phyloP scores from a whole-genome alignment of 2,113 vertebrate species.

The Chauna torquata region DNA sequence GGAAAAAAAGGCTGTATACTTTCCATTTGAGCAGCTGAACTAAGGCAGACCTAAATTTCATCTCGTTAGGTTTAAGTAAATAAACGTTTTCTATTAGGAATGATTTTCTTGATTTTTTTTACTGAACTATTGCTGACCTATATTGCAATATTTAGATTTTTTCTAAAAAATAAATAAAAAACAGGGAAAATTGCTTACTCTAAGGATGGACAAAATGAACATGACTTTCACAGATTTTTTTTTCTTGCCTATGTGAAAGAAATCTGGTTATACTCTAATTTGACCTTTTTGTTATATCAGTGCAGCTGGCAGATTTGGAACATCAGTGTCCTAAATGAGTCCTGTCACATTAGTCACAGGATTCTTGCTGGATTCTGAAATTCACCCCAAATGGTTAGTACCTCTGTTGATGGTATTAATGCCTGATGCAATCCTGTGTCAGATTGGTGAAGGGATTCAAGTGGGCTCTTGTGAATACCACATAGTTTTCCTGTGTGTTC shows the following conservation, averaged over 20 bases:
- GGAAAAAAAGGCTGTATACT: neutral
- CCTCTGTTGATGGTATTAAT: neutral
- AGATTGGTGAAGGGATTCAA: neutral
- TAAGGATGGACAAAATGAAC: neutral
- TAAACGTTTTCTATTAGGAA: neutral
- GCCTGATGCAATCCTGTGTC: neutral
- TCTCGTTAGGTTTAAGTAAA: neutral
- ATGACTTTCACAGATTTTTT: neutral
- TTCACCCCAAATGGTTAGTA: neutral
- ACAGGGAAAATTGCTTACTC: neutral
- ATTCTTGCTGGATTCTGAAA: neutral
- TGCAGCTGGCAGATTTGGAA: neutral
- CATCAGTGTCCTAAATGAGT: neutral
- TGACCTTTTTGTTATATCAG: neutral
- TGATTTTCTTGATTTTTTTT: neutral
- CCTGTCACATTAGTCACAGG: neutral
- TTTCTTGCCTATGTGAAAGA: neutral
- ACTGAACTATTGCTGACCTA: neutral
- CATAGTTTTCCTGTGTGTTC: neutral
- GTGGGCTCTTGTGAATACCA: neutral
- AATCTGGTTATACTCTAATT: neutral
- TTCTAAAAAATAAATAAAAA: conserved; percentile 2
- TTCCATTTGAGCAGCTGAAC: neutral
- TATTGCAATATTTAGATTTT: conserved; percentile 15
- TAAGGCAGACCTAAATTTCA: neutral